Base-by-base conservation (phyloP, 2,888 invertebrate genomes). In the Fragum whitleyi region DNA sequence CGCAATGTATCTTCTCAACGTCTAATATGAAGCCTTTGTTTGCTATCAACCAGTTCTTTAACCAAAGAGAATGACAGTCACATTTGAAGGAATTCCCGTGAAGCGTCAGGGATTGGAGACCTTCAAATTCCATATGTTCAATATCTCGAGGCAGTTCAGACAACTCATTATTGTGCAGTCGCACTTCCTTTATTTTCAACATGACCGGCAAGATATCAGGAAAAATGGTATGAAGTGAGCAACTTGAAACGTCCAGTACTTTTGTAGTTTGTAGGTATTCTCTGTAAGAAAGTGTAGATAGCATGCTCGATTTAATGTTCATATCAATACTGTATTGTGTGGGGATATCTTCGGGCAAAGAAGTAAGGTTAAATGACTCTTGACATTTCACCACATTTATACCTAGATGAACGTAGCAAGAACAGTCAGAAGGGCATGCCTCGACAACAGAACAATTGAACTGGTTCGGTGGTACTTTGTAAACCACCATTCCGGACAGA, bases 51-150 rank as follows among this genome's bases (percentile, higher is more conserved):
- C 89, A 89, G 16, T 72, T 36, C 59, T 88, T 89, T 67, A 89
- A 71, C 88, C 89, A 89, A 0, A 84, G 47, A 3, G 86, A 76
- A n/a, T 86, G 75, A 55, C 89, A 89, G 23, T 89, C 87, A 77
- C 89, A 89, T 21, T 61, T 61, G 21, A 88, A 86, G 6, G 85
- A 86, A 57, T 89, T 89, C 23, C 77, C 79, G 14, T 76, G 59
- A 11, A 88, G 28, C 0, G 71, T 78, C 7, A 80, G 39, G 16
- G 21, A 23, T 23, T 68, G 16, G 7, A 85, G 55, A 1, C 72
- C 28, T 1, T 39, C 51, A n/a, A 81, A 69, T 0, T 74, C 74
- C 11, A 83, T 21, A 14, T 42, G 7, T 42, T 74, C 39, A 16
- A 88, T 75, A 21, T 47, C 73, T 29, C 39, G 26, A 9, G 87